Conservation (phyloP, 2,113 vertebrate species). For the Hypomesus transpacificus region DNA sequence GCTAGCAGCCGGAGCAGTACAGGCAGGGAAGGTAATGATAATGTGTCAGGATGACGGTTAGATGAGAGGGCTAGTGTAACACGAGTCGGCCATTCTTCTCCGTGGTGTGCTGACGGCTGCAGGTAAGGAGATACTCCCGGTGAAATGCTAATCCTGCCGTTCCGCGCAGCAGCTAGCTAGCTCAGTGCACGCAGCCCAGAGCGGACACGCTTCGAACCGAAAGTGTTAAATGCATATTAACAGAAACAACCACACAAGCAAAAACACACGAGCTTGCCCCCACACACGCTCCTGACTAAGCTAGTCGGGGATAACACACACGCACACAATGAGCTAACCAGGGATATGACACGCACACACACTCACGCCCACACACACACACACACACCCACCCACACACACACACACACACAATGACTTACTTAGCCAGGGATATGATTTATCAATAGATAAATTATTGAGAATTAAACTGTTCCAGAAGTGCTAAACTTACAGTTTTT, state of each 20-base stretch:
- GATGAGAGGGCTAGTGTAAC: constrained; percentile 64
- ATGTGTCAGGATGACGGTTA: constrained; percentile 51
- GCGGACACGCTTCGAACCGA: constrained; percentile 55
- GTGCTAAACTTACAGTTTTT: too few species aligned
- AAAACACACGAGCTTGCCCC: background rate
- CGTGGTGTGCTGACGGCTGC: constrained; percentile 49
- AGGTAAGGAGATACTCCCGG: constrained; percentile 63
- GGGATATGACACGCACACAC: too few species aligned
- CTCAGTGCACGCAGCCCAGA: constrained; percentile 24
- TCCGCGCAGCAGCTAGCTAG: constrained; percentile 14
- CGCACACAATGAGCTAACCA: too few species aligned
- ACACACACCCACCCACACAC: too few species aligned
- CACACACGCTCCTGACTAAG: too few species aligned
- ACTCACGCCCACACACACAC: too few species aligned
- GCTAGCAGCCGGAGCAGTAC: constrained; percentile 36
- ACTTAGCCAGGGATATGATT: too few species aligned
- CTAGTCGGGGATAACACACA: too few species aligned
- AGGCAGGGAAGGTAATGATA: constrained; percentile 51
- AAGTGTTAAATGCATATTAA: constrained; percentile 46
- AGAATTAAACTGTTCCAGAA: too few species aligned
- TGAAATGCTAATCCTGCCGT: constrained; percentile 59
- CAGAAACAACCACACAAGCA: background rate
- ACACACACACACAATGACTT: too few species aligned
- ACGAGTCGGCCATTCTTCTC: constrained; percentile 60
- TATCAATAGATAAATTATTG: too few species aligned